These are phyloP conservation scores for Lithophane semibrunnea DNA, from an alignment of 2,888 invertebrate species.

Conservation along the genomic window DNA sequence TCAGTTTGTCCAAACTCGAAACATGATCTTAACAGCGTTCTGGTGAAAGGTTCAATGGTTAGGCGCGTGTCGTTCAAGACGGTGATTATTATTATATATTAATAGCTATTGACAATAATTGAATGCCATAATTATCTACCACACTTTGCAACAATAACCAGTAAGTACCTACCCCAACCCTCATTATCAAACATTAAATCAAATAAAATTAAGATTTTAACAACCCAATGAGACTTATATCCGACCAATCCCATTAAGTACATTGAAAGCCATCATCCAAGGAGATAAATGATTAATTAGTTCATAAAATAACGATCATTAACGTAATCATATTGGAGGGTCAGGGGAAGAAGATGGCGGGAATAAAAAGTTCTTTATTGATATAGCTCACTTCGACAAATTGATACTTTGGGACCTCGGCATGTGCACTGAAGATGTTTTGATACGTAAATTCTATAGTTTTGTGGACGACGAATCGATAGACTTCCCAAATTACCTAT, in stretches of 20 bases:
- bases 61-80: too few relatives aligned
- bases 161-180: background rate
- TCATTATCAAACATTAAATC: constrained; percentile 37
- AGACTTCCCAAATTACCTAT: constrained; percentile 5
- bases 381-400: constrained; percentile 69
- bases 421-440: constrained; percentile 54
- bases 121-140: background rate
- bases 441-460: constrained; percentile 54
- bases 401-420: constrained; percentile 62
- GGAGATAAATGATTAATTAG: constrained; percentile 71
- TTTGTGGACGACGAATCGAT: constrained; percentile 10
- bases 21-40: background rate
- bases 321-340: constrained; percentile 73
- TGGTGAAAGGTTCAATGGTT: background rate
- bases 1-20: constrained; percentile 1
- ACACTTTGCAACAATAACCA: background rate
- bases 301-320: constrained; percentile 71
- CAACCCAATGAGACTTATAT: constrained; percentile 46
- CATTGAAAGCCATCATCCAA: constrained; percentile 58
- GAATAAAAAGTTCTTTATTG: constrained; percentile 76
- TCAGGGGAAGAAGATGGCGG: constrained; percentile 67
- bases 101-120: background rate
- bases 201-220: constrained; percentile 59
- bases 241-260: constrained; percentile 59
- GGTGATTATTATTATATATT: too few relatives aligned